Conservation (phyloP, 2,797 vertebrate genomes). For the Takifugu rubripes region DNA sequence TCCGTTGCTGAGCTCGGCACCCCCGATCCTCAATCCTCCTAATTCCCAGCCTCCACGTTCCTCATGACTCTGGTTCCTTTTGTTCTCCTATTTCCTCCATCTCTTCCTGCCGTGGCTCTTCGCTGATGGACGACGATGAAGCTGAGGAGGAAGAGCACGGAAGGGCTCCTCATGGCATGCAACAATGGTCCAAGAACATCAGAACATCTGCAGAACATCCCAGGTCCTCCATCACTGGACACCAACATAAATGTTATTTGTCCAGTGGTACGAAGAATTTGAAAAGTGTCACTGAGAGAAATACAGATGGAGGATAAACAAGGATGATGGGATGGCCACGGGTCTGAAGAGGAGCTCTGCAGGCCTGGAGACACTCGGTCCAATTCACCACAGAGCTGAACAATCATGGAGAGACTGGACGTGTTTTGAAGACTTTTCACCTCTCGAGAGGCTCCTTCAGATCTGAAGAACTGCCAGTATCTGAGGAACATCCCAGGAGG, state of each 20-base stretch:
- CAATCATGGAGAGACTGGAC: too few relatives aligned
- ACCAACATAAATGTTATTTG: too few relatives aligned
- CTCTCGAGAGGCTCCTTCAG: too few relatives aligned
- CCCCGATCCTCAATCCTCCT: conserved; percentile 13
- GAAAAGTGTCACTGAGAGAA: neutral
- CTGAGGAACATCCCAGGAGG: too few relatives aligned
- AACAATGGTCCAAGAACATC: neutral
- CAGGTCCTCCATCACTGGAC: neutral
- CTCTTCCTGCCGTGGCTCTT: conserved; percentile 10
- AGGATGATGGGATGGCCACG: neutral
- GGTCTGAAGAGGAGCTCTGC: too few relatives aligned
- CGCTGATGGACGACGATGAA: conserved; percentile 24
- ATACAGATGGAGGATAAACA: neutral
- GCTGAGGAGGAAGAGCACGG: conserved; percentile 1
- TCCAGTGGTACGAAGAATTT: neutral
- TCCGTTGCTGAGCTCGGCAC: neutral
- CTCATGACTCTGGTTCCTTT: conserved; percentile 3
- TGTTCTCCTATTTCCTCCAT: conserved; percentile 19
- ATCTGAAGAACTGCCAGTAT: too few relatives aligned
- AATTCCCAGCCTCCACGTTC: neutral
- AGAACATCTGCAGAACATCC: too few relatives aligned
- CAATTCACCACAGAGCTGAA: too few relatives aligned
- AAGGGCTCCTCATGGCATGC: neutral
- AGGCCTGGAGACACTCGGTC: too few relatives aligned
- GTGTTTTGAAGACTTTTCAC: too few relatives aligned